phyloP scores from a whole-genome alignment of 1,140 invertebrate genomes.

The Pantala flavescens region DNA sequence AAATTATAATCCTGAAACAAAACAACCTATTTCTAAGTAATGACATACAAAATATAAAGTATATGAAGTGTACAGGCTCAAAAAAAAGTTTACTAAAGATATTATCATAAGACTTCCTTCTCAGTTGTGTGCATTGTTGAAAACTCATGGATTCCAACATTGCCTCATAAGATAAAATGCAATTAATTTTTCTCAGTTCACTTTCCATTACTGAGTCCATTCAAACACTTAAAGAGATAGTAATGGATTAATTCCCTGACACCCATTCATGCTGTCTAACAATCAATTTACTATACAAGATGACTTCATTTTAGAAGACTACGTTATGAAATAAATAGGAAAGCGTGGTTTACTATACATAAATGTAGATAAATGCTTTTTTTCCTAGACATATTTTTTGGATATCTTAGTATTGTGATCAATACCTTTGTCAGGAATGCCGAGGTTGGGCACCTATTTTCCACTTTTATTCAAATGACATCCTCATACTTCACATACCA shows the following conservation, averaged over 20 bases:
- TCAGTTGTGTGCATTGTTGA: background rate
- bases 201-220: background rate
- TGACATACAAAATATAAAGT: background rate
- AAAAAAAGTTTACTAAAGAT: background rate
- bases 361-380: constrained; percentile 7
- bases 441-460: background rate
- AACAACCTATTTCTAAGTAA: background rate
- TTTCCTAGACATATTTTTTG: constrained; percentile 5
- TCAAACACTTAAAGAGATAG: background rate
- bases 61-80: background rate
- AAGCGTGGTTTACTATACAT: background rate
- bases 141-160: background rate
- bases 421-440: constrained; percentile 1
- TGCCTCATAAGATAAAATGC: background rate
- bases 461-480: background rate
- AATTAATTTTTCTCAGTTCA: background rate
- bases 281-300: background rate
- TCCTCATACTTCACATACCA: background rate
- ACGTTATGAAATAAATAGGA: background rate
- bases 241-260: background rate
- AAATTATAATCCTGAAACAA: background rate
- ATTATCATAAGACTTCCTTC: background rate
- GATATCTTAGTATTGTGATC: background rate
- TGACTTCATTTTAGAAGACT: constrained; percentile 7
- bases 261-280: constrained; percentile 8